Conservation (phyloP, 2,113 vertebrate genomes). For the Ciconia maguari region DNA sequence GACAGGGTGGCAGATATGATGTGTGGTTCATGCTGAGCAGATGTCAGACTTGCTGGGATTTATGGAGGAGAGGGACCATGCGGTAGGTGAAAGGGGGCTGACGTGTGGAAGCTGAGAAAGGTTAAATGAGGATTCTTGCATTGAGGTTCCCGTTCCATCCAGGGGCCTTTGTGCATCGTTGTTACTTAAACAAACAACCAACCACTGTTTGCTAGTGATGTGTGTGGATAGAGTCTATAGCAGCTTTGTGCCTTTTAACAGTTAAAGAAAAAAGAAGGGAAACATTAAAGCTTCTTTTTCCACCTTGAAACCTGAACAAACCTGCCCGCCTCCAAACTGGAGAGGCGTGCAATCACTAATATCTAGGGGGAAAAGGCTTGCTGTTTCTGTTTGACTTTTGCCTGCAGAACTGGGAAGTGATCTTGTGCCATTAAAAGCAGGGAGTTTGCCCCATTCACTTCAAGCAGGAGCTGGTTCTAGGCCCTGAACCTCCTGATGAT, state of each 20-base stretch:
- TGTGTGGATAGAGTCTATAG: not conserved
- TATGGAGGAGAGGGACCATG: not conserved
- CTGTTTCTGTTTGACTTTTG: not conserved
- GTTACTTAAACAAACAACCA: not conserved
- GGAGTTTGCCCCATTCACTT: not conserved
- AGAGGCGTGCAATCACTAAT: not conserved
- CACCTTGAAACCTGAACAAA: not conserved
- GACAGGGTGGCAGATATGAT: fast-evolving
- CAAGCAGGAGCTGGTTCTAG: not conserved
- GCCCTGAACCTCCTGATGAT: fast-evolving
- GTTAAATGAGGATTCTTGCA: not conserved
- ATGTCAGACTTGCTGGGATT: not conserved
- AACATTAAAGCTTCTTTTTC: not conserved
- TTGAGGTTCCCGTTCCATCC: not conserved
- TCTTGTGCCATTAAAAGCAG: not conserved
- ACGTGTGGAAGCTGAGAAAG: not conserved
- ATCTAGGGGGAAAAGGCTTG: not conserved
- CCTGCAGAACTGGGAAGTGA: not conserved
- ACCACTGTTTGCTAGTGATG: not conserved
- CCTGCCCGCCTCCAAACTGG: fast-evolving
- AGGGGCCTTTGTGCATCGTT: fast-evolving
- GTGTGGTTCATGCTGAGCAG: not conserved
- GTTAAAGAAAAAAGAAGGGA: not conserved
- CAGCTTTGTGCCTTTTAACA: not conserved
- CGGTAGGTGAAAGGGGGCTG: not conserved